These are phyloP conservation scores for Odontomachus brunneus DNA, from an alignment of 1,140 invertebrate species.

Conservation along the genomic window DNA sequence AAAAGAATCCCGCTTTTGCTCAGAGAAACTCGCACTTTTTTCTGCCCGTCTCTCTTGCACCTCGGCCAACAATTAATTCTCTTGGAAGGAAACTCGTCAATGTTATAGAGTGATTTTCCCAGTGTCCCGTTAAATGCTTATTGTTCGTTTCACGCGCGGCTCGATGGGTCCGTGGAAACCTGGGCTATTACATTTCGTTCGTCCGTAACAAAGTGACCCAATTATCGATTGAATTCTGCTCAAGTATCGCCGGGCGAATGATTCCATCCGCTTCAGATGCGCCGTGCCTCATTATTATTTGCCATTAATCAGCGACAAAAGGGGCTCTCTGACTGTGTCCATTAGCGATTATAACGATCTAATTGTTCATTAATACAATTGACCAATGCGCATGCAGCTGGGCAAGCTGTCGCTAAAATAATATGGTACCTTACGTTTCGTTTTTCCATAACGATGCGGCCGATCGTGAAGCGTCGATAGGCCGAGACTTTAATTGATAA, in stretches of 20 bases:
- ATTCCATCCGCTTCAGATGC: conserved; percentile 3
- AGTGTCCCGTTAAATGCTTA: not conserved
- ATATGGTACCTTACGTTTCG: not conserved
- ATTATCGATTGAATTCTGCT: conserved; percentile 21
- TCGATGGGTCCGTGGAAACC: not conserved
- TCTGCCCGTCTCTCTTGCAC: too few species aligned
- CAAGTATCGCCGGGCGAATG: not conserved
- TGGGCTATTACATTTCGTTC: conserved; percentile 7
- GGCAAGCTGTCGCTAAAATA: not conserved
- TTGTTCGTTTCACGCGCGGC: not conserved
- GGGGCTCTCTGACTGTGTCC: not conserved
- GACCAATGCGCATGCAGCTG: conserved; percentile 3
- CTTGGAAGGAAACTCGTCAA: not conserved
- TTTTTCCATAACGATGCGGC: not conserved
- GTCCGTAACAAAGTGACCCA: conserved; percentile 8
- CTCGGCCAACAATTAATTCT: not conserved
- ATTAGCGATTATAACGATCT: conserved; percentile 41
- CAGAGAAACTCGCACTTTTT: not conserved
- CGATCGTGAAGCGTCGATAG: conserved; percentile 10
- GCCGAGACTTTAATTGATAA: conserved; percentile 25
- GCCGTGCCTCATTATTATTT: conserved; percentile 26
- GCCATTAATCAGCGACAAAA: conserved; percentile 26
- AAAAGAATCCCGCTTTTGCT: not conserved
- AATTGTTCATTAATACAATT: conserved; percentile 40
- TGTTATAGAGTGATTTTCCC: not conserved